phyloP scores from a whole-genome alignment of 2,888 invertebrate genomes.

The Drosophila phalerata region DNA sequence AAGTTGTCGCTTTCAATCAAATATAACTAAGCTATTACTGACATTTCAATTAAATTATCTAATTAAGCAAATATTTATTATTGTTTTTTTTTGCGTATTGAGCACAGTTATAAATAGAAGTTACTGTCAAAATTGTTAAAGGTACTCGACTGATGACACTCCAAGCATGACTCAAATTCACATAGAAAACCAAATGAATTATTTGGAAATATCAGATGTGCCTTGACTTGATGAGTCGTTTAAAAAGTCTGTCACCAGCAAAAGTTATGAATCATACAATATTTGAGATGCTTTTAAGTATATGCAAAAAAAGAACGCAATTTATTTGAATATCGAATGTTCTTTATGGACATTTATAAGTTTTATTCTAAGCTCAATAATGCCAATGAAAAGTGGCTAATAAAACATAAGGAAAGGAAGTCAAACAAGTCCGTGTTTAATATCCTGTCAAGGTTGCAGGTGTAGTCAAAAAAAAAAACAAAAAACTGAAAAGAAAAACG shows the following conservation, averaged over 20 bases:
- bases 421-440: neutral
- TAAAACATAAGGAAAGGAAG: conserved; percentile 37
- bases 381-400: conserved; percentile 20
- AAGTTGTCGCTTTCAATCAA: too few species aligned
- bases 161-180: conserved; percentile 10
- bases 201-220: conserved; percentile 9
- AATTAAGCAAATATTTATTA: neutral
- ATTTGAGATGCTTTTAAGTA: conserved; percentile 1
- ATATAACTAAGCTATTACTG: too few species aligned
- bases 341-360: conserved; percentile 10
- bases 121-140: conserved; percentile 3
- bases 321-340: conserved; percentile 11
- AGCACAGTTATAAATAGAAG: neutral
- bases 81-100: neutral
- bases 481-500: conserved; percentile 9
- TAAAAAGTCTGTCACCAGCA: conserved; percentile 4
- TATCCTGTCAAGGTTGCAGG: conserved; percentile 38
- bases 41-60: neutral
- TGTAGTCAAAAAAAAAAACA: conserved; percentile 22
- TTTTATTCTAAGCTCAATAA: conserved; percentile 15
- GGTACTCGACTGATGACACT: neutral
- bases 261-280: conserved; percentile 36
- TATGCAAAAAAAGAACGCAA: conserved; percentile 7
- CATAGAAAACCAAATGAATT: neutral
- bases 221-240: neutral